Evolutionary conservation across 1,140 invertebrate genomes (phyloP).

Genomic region (Bombus fervidus): DNA sequence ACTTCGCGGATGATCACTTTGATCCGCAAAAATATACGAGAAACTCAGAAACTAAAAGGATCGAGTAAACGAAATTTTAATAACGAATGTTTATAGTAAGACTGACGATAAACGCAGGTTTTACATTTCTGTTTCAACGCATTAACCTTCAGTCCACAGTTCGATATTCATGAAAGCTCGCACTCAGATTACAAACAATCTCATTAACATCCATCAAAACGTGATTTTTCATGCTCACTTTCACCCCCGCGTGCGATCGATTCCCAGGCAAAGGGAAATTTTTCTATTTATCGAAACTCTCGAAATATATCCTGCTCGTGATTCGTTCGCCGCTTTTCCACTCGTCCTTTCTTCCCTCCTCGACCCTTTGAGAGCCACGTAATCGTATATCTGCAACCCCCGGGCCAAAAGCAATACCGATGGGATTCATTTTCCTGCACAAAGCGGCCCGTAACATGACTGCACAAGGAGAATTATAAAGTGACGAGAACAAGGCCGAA

Average conservation of each 20-base stretch:
- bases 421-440: conserved; percentile 36
- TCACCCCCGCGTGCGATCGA: background rate
- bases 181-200: background rate
- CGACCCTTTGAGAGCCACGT: conserved; percentile 23
- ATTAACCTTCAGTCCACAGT: too few relatives aligned
- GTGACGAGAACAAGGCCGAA: background rate
- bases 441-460: conserved; percentile 13
- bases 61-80: too few relatives aligned
- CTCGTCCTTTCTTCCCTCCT: background rate
- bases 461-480: conserved; percentile 29
- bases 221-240: background rate
- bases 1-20: background rate
- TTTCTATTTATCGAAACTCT: conserved; percentile 20
- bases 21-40: background rate
- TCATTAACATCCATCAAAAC: background rate
- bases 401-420: conserved; percentile 24
- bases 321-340: background rate
- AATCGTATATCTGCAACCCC: conserved; percentile 6
- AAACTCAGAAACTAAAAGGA: too few relatives aligned
- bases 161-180: too few relatives aligned
- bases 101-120: too few relatives aligned
- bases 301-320: background rate
- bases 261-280: background rate
- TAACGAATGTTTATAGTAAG: too few relatives aligned
- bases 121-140: too few relatives aligned